Percentiles rank a stretch among this genome's conserved stretches.
phyloP scores from a whole-genome alignment of 2,113 vertebrate genomes.

The Rana temporaria region DNA sequence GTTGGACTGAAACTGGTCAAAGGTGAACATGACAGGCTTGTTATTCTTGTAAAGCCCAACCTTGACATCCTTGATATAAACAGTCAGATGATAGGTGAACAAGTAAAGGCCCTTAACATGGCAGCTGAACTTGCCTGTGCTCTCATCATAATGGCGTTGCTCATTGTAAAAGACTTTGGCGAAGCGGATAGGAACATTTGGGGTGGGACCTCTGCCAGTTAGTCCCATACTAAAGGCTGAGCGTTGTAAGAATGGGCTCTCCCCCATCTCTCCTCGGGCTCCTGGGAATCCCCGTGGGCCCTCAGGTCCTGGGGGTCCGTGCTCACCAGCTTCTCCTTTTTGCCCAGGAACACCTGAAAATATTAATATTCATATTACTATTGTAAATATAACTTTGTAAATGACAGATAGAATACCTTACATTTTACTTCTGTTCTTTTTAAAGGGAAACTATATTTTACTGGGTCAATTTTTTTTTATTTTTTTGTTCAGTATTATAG shows the following conservation, averaged over 20 bases:
- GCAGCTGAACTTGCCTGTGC: constrained; percentile 82
- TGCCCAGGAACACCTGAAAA: constrained; percentile 71
- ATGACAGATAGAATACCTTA: no score
- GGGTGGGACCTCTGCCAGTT: constrained; percentile 57
- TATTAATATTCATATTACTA: constrained; percentile 1
- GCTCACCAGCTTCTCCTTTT: constrained; percentile 70
- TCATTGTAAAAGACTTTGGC: constrained; percentile 83
- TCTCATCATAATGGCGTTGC: constrained; percentile 77
- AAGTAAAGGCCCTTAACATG: constrained; percentile 77
- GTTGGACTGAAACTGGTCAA: constrained; percentile 77
- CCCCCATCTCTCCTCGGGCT: constrained; percentile 74
- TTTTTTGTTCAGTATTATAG: no score
- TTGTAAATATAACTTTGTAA: not conserved
- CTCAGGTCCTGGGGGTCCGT: constrained; percentile 67
- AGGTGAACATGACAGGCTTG: constrained; percentile 77
- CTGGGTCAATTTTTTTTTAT: no score
- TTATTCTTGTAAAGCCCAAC: constrained; percentile 80
- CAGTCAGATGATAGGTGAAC: constrained; percentile 82
- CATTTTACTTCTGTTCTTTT: no score
- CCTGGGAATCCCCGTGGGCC: constrained; percentile 74
- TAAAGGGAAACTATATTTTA: no score
- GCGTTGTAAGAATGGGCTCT: constrained; percentile 68
- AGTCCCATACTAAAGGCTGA: constrained; percentile 85
- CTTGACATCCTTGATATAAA: constrained; percentile 77
- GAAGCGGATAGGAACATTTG: constrained; percentile 80